Base-by-base conservation (phyloP, 2,888 invertebrate genomes). In the Drosophila mimica region DNA sequence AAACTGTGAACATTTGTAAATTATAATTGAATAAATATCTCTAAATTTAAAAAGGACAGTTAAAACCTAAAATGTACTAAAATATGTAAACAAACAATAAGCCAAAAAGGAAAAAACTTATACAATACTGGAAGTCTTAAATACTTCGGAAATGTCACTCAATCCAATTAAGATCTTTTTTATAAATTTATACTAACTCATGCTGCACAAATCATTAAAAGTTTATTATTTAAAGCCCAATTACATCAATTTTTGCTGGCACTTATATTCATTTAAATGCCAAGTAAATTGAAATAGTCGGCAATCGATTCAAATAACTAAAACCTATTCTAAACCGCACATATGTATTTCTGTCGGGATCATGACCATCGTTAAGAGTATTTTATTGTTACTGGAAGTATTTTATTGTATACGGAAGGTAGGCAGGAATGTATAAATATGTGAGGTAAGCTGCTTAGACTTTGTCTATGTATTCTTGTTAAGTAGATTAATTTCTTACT, bases 391-490 rank as follows among this genome's bases (percentile, higher is more conserved):
- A 40, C 5, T 25, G 25, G 25, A 25, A 34, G 34, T 5, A 34
- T 34, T 34, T 34, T 25, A 30, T 48, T 63, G 5, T 25, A 25
- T 11, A 15, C 5, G 4, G 13, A 34, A 36, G 15, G 25, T 25
- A 25, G 25, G 25, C 25, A 25, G 25, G 25, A 3, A 25, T 2
- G 25, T 25, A 2, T 2, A 25, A 25, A 25, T 25, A 25, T 25
- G 11, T 43, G 1, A 57, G 9, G 28, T 30, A 59, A 79, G 64
- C 60, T 46, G 34, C 59, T 58, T 57, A 53, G 15, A 36, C 25
- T 6, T 25, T 1, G 2, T 3, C 11, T 28, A 5, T 20, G 17
- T 34, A 11, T 31, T 31, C 33, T 43, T 63, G n/a, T 8, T 28
- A 30, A 25, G 52, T 25, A 28, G 15, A 30, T 38, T 53, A 34